These are phyloP conservation scores for Murina feae DNA, from an alignment of 2,113 vertebrate genomes.

Conservation along the genomic window DNA sequence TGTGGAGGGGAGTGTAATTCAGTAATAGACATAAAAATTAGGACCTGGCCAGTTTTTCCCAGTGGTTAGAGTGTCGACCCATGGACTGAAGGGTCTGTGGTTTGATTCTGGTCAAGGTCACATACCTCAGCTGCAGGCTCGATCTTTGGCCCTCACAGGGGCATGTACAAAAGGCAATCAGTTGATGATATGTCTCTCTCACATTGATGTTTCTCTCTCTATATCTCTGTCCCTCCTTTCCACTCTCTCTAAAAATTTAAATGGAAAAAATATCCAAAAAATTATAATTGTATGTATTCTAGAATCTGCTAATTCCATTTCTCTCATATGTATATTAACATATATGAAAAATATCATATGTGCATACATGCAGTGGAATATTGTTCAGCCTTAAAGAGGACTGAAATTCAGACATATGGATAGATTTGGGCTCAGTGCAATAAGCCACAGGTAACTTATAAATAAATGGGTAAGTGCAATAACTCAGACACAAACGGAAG, in stretches of 20 bases:
- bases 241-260: too few species aligned
- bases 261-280: too few species aligned
- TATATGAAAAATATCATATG: neutral
- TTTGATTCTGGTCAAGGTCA: too few species aligned
- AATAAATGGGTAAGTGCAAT: neutral
- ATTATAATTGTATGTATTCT: neutral
- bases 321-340: neutral
- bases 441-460: neutral
- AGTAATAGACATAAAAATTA: neutral
- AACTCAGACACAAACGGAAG: neutral
- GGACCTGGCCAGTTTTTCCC: too few species aligned
- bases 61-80: too few species aligned
- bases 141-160: too few species aligned
- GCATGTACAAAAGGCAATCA: too few species aligned
- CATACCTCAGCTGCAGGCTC: too few species aligned
- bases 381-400: neutral
- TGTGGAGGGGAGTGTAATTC: neutral
- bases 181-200: too few species aligned
- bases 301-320: neutral
- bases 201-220: too few species aligned
- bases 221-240: too few species aligned
- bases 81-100: too few species aligned
- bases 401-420: neutral
- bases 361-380: neutral
- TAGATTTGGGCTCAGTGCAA: neutral